Conservation (phyloP, 1,140 invertebrate species). For the Tetramorium parvispinum region DNA sequence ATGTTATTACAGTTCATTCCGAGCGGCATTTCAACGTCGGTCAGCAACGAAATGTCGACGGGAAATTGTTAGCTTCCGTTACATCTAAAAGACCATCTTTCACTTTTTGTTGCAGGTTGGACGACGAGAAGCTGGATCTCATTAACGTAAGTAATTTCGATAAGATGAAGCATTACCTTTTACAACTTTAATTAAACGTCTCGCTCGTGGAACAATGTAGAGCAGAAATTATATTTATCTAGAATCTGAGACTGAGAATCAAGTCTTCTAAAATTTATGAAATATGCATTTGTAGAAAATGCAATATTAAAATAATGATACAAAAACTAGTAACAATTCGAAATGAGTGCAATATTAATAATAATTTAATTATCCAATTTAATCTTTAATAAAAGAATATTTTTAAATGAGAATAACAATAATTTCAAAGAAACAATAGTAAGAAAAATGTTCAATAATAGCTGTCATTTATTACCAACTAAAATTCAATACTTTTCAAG, state of each 20-base stretch:
- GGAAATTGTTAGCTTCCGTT: conserved; percentile 57
- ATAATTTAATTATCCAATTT: background rate
- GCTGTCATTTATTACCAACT: background rate
- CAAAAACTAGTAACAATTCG: background rate
- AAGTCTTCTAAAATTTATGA: conserved; percentile 11
- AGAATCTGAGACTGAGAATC: conserved; percentile 7
- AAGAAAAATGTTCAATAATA: background rate
- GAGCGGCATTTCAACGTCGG: conserved; percentile 44
- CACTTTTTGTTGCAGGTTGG: conserved; percentile 90
- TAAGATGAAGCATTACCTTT: conserved; percentile 26
- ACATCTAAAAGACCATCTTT: conserved; percentile 63
- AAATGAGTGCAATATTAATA: conserved; percentile 5
- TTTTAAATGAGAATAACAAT: background rate
- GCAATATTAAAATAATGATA: background rate
- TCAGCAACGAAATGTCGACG: conserved; percentile 33
- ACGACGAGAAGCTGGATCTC: conserved; percentile 92
- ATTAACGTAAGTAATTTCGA: conserved; percentile 92
- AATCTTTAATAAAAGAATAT: background rate
- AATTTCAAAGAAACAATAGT: background rate
- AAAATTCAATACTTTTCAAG: background rate
- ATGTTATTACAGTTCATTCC: conserved; percentile 54
- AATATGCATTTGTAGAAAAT: background rate
- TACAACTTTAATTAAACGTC: conserved; percentile 48
- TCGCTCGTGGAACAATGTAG: background rate
- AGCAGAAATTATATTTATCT: conserved; percentile 37